Evolutionary conservation across 2,113 vertebrate species (phyloP).

Genomic region (Tor tambroides): DNA sequence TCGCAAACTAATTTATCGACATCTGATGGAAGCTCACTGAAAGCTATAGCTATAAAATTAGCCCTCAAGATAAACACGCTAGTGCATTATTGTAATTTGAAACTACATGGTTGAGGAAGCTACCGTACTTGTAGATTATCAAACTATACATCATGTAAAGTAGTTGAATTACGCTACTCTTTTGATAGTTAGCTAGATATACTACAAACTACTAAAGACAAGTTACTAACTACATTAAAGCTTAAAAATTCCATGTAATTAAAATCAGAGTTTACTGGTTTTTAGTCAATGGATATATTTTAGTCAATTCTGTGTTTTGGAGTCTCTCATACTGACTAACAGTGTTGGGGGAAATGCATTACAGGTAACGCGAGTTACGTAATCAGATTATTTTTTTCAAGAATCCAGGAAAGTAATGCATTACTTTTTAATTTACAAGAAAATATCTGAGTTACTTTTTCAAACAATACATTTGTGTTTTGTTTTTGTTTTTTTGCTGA

Average conservation of each 20-base stretch:
- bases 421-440: too few species aligned
- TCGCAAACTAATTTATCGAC: slow-evolving; percentile 10
- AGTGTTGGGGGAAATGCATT: too few species aligned
- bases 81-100: background rate
- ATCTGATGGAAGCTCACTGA: slow-evolving; percentile 7
- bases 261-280: background rate
- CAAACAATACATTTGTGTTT: too few species aligned
- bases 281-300: background rate
- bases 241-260: background rate
- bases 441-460: too few species aligned
- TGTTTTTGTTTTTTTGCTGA: too few species aligned
- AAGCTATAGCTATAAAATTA: background rate
- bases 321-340: too few species aligned
- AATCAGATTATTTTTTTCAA: too few species aligned
- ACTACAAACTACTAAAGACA: background rate
- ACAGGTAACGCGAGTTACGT: too few species aligned
- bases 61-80: background rate
- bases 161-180: background rate
- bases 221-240: background rate
- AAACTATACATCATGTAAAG: background rate
- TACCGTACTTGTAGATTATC: background rate
- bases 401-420: too few species aligned
- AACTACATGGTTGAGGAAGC: background rate
- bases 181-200: background rate
- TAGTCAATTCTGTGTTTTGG: too few species aligned